Evolutionary conservation across 2,113 vertebrate species (phyloP).

Genomic region (Chiloscyllium plagiosum): DNA sequence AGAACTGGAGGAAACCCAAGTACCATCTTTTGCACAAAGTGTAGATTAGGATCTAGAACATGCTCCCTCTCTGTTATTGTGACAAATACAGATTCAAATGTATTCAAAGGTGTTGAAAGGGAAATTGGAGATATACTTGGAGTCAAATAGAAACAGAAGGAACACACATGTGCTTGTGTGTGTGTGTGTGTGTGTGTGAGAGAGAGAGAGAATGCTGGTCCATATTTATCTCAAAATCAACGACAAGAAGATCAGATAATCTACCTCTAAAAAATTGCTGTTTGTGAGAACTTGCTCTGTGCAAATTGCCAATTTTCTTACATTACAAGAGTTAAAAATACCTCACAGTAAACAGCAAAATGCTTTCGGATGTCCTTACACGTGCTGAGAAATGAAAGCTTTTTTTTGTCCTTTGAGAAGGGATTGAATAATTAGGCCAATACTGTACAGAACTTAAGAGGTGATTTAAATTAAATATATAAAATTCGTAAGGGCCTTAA

Average conservation of each 20-base stretch:
- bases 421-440: not conserved
- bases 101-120: too few relatives aligned
- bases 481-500: not conserved
- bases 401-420: not conserved
- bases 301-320: not conserved
- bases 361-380: not conserved
- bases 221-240: not conserved
- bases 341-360: not conserved
- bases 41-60: too few relatives aligned
- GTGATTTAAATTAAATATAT: not conserved
- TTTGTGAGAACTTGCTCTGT: not conserved
- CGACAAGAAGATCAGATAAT: not conserved
- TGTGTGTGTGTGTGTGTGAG: not conserved
- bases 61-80: too few relatives aligned
- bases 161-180: too few relatives aligned
- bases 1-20: too few relatives aligned
- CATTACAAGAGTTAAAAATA: not conserved
- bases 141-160: too few relatives aligned
- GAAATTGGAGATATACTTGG: too few relatives aligned
- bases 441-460: not conserved
- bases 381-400: not conserved
- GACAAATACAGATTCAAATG: too few relatives aligned
- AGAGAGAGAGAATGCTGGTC: not conserved
- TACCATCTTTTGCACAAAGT: too few relatives aligned
- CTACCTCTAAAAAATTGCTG: not conserved